phyloP scores from a whole-genome alignment of 2,888 invertebrate genomes.

The Macrosiphum euphorbiae region DNA sequence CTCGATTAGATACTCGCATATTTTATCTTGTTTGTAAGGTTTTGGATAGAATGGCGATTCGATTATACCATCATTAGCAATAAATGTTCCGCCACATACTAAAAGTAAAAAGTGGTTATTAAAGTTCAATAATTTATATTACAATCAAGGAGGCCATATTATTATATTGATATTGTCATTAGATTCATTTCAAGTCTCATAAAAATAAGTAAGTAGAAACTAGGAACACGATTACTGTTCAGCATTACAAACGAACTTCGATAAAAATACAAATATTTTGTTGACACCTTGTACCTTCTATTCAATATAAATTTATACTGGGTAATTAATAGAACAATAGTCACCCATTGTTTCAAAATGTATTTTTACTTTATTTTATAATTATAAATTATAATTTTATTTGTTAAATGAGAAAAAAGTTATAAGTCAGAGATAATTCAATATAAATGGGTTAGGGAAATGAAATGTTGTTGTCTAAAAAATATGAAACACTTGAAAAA shows the following conservation, averaged over 20 bases:
- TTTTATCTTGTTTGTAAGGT: slow-evolving; percentile 75
- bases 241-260: not conserved
- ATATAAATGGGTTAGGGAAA: not conserved
- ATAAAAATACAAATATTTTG: not conserved
- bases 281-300: not conserved
- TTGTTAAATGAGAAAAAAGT: not conserved
- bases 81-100: slow-evolving; percentile 78
- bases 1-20: slow-evolving; percentile 80
- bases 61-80: slow-evolving; percentile 76
- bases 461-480: not conserved
- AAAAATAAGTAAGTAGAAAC: not conserved
- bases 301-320: not conserved
- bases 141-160: too few relatives aligned
- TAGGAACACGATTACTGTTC: not conserved
- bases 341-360: not conserved
- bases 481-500: not conserved
- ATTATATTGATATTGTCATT: not conserved
- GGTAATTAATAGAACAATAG: not conserved
- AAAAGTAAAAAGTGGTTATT: slow-evolving; percentile 65
- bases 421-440: not conserved
- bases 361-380: not conserved
- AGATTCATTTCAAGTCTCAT: not conserved
- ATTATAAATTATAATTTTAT: not conserved
- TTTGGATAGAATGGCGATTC: slow-evolving; percentile 83
- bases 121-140: not conserved